Evolutionary conservation across 2,888 invertebrate species (phyloP).

Genomic region (Aethes cnicana): DNA sequence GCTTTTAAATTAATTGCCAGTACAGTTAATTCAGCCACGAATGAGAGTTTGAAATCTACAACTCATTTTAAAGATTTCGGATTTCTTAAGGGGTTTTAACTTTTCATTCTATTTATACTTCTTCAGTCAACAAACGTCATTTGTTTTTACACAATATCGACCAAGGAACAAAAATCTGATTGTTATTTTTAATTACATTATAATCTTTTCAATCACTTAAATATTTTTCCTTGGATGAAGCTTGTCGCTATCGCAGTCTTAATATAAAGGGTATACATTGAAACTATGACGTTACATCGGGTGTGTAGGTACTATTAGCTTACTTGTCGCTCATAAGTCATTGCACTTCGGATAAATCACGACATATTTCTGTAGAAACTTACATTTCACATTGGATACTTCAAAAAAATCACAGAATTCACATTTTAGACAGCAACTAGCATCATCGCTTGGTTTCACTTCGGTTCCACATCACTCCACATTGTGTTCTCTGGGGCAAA

Average conservation of each 20-base stretch:
- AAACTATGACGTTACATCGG: slow-evolving; percentile 50
- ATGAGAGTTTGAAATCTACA: no score
- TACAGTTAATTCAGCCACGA: no score
- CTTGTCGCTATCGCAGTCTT: slow-evolving; percentile 11
- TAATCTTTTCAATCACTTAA: background rate
- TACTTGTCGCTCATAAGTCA: slow-evolving; percentile 44
- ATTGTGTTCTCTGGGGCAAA: slow-evolving; percentile 72
- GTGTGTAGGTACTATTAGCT: slow-evolving; percentile 41
- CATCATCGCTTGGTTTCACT: slow-evolving; percentile 28
- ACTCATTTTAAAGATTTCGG: no score
- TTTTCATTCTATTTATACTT: no score
- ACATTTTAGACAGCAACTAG: background rate
- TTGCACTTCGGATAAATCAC: no score
- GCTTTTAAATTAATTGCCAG: no score
- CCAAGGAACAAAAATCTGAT: slow-evolving; percentile 16
- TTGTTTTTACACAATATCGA: slow-evolving; percentile 1
- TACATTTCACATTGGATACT: no score
- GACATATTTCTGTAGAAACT: no score
- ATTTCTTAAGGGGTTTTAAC: no score
- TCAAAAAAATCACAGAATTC: no score
- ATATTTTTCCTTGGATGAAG: slow-evolving; percentile 1
- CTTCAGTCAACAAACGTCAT: no score
- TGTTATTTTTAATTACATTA: background rate
- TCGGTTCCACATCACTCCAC: slow-evolving; percentile 52
- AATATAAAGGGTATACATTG: slow-evolving; percentile 35